Evolutionary conservation across 2,797 vertebrate species (phyloP).

Genomic region (Varecia variegata): DNA sequence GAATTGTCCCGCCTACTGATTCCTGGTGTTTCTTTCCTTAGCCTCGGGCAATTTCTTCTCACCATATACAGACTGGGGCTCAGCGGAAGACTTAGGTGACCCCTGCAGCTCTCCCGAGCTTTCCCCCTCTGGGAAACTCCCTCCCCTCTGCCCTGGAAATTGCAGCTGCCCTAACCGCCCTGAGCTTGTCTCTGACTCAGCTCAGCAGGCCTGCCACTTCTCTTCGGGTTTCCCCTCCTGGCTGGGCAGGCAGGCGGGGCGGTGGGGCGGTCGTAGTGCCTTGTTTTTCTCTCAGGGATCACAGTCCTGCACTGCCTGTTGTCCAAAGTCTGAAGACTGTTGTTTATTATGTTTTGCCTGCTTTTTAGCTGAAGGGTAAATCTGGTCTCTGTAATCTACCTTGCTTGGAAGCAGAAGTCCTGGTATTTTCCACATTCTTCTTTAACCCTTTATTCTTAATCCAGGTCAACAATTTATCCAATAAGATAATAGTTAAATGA

Average conservation of each 20-base stretch:
- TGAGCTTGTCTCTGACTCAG: background rate
- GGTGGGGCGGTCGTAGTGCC: fast-evolving
- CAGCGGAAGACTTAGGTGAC: background rate
- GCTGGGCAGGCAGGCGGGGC: background rate
- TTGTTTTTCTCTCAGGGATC: background rate
- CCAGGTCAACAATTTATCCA: background rate
- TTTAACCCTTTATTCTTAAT: background rate
- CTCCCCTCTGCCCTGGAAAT: background rate
- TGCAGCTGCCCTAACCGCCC: background rate
- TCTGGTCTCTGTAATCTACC: background rate
- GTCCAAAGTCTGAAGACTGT: background rate
- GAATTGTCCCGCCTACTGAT: background rate
- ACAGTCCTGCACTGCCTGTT: background rate
- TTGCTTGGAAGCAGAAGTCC: background rate
- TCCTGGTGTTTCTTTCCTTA: background rate
- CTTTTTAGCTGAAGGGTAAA: background rate
- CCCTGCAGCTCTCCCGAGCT: background rate
- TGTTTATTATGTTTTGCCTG: background rate
- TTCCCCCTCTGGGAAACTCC: background rate
- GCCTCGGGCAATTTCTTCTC: background rate
- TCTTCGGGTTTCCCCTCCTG: background rate
- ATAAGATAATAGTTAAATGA: background rate
- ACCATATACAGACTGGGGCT: background rate
- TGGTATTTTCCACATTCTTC: background rate
- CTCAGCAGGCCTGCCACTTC: background rate